A percentile compares a stretch with the other conserved stretches of the same genome.
These are phyloP conservation scores for Nomia melanderi DNA, from an alignment of 1,140 invertebrate species.

Conservation along the genomic window DNA sequence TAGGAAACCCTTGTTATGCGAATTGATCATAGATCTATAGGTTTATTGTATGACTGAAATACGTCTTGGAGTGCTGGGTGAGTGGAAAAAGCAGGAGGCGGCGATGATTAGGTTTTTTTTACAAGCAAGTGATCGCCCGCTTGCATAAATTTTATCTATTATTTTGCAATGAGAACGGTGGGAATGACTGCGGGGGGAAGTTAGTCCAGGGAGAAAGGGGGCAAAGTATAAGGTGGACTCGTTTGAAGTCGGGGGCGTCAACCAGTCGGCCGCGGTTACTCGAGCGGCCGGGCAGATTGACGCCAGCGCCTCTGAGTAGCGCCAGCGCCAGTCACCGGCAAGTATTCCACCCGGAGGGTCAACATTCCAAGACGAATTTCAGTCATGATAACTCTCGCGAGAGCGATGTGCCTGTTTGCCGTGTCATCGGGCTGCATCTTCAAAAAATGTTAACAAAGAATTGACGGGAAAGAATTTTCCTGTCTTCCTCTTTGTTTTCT, in stretches of 20 bases:
- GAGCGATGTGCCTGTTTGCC: background rate
- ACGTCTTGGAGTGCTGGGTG: constrained; percentile 6
- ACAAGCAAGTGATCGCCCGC: too few relatives aligned
- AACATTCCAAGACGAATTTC: constrained; percentile 67
- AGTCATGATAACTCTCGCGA: constrained; percentile 55
- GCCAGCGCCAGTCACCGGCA: constrained; percentile 52
- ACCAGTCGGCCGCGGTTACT: constrained; percentile 39
- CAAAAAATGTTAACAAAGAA: constrained; percentile 12
- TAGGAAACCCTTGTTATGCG: too few relatives aligned
- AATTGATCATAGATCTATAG: too few relatives aligned
- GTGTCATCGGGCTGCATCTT: constrained; percentile 13
- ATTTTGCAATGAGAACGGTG: too few relatives aligned
- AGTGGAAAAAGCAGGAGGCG: background rate
- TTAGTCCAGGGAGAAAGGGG: constrained; percentile 1
- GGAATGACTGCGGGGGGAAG: background rate
- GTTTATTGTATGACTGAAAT: constrained; percentile 13
- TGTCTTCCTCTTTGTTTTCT: background rate
- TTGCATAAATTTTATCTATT: too few relatives aligned
- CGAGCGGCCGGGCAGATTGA: constrained; percentile 54
- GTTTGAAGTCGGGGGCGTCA: constrained; percentile 45
- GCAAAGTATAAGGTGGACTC: constrained; percentile 50
- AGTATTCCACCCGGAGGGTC: constrained; percentile 53
- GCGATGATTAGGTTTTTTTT: constrained; percentile 4
- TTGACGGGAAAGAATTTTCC: background rate
- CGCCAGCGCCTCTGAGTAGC: constrained; percentile 58